Evolutionary conservation across 2,888 invertebrate species (phyloP).

Genomic region (Brachyptera putata): DNA sequence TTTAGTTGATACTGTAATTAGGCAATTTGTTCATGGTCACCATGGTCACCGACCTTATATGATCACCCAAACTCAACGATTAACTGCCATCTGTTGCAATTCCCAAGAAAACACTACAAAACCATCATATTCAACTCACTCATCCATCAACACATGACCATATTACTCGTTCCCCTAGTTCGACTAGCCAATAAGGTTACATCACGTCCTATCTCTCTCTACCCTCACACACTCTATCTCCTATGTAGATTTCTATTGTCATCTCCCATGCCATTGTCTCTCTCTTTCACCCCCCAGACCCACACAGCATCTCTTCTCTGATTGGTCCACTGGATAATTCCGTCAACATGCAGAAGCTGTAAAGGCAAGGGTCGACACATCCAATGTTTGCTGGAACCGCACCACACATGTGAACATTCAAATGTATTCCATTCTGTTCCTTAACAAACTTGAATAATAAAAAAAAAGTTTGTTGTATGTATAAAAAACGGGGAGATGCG

Average conservation of each 20-base stretch:
- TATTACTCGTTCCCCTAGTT: no score
- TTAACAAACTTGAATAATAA: no score
- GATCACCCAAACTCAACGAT: no score
- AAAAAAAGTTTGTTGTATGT: no score
- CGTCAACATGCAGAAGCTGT: constrained; percentile 20
- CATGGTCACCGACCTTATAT: no score
- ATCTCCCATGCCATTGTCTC: constrained; percentile 14
- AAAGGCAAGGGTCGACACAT: constrained; percentile 5
- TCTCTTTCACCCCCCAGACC: not conserved
- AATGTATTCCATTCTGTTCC: not conserved
- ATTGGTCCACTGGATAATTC: constrained; percentile 11
- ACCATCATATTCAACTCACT: not conserved
- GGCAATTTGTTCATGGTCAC: no score
- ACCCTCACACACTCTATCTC: constrained; percentile 10
- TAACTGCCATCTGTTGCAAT: no score
- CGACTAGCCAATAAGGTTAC: constrained; percentile 2
- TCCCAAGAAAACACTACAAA: no score
- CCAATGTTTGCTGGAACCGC: not conserved
- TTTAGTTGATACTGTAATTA: no score
- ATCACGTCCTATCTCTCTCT: constrained; percentile 1
- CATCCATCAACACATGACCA: not conserved
- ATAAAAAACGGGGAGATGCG: no score
- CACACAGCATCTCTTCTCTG: not conserved
- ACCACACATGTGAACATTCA: not conserved
- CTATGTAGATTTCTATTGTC: constrained; percentile 20